Percentiles rank a stretch among this genome's conserved stretches.
Conservation (phyloP, 30 jellyfish, hydroid and myxozoan genomes). For the Aurelia aurita complex sp. Pacific region DNA sequence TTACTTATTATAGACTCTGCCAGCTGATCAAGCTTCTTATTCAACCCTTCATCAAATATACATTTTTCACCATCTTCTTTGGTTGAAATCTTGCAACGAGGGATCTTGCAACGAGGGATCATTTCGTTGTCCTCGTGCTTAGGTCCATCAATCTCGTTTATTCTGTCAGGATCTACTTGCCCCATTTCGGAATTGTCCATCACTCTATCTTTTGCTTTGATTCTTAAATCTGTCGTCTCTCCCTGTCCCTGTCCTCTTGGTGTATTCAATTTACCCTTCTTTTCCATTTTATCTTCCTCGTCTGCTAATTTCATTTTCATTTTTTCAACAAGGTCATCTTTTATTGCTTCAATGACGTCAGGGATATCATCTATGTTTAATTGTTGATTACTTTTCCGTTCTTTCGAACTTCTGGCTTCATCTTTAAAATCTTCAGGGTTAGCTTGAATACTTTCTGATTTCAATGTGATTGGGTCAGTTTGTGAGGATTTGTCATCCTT, state of each 20-base stretch:
- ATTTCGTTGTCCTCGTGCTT: background rate
- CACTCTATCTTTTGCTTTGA: too few relatives aligned
- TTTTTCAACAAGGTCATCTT: conserved; percentile 40
- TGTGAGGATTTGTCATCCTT: background rate
- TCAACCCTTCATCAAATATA: background rate
- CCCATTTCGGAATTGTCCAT: too few relatives aligned
- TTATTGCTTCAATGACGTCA: conserved; percentile 54
- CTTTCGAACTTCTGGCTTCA: background rate
- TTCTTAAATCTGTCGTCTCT: too few relatives aligned
- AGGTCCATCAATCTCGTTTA: too few relatives aligned
- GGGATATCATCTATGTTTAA: conserved; percentile 27
- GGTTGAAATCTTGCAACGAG: background rate
- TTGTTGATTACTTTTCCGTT: background rate
- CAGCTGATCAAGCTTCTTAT: conserved; percentile 11
- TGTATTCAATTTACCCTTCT: background rate
- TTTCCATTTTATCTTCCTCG: conserved; percentile 22
- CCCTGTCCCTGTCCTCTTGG: too few relatives aligned
- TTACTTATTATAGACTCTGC: conserved; percentile 32
- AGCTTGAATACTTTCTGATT: conserved; percentile 6
- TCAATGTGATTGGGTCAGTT: background rate
- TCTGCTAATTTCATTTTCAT: conserved; percentile 22
- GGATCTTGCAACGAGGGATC: background rate
- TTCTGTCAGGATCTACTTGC: too few relatives aligned
- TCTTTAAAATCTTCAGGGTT: background rate
- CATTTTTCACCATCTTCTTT: background rate